Base-by-base conservation (phyloP, 1,140 invertebrate species). In the Tyrophagus putrescentiae region DNA sequence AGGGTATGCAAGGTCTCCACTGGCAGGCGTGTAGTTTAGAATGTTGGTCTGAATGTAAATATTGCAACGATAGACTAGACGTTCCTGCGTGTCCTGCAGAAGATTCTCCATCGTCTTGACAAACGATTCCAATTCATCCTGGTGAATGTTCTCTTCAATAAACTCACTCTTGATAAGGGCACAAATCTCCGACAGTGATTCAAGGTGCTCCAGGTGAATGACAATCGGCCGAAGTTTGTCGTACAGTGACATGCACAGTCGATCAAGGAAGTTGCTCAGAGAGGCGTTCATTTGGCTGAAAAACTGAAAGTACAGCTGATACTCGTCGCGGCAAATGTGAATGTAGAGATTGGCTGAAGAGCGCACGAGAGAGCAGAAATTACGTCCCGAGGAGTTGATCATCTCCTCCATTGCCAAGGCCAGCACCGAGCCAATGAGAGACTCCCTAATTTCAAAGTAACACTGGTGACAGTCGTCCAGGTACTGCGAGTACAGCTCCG, bases 161-260 rank as follows among this genome's bases (percentile, higher is more conserved):
- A 58, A 29, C 42, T 58, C 68, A 66, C 65, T 70, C 65, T 76
- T 81, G 1, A 98, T 75, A 63, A 98, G 96, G 32, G 85, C 84
- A 70, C 93, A 98, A 23, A 98, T 81, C 73, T 98, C 95, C 0
- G 93, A 87, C 13, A 98, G 73, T 0, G 94, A 96, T 77, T 99
- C 95, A 66, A 98, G 76, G 75, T 98, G 94, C 70, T 94, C 91
- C 52, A 98, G 88, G 69, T 95, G 88, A 63, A 98, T 95, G 34
- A 99, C 85, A 57, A 89, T 82, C 1, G 96, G 93, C n/a, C 95
- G 76, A 57, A 98, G 72, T 1, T 82, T 82, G 69, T 99, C 94
- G 69, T 98, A 98, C 6, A 98, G 70, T 45, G 84, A 81, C 16
- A 82, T 84, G 70, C 92, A 98, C 0, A 98, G 71, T 0, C 80